These are phyloP conservation scores for Darevskia mixta DNA, from an alignment of 2,797 vertebrate genomes.

Conservation along the genomic window DNA sequence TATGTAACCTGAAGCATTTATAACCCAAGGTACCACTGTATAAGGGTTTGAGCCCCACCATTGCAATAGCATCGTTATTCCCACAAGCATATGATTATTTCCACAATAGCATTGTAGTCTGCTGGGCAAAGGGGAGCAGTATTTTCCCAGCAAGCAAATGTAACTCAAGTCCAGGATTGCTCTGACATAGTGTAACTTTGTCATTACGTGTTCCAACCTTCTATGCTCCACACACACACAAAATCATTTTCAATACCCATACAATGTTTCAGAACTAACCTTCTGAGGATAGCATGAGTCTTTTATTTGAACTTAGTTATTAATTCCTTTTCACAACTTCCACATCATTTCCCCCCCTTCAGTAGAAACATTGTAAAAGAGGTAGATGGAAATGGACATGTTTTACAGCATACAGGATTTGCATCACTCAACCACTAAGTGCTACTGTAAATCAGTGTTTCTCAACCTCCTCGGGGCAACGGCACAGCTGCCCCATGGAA, in stretches of 20 bases:
- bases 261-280: neutral
- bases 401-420: neutral
- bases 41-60: neutral
- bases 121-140: neutral
- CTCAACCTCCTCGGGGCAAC: too few species aligned
- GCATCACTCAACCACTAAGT: neutral
- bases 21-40: neutral
- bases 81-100: neutral
- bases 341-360: conserved; percentile 6
- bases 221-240: neutral
- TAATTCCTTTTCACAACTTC: neutral
- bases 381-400: neutral
- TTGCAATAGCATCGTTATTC: neutral
- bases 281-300: neutral
- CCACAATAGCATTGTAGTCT: neutral
- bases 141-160: neutral
- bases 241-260: neutral
- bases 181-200: neutral
- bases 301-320: neutral
- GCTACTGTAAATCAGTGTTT: too few species aligned
- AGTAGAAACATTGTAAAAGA: neutral
- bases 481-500: too few species aligned
- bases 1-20: too few species aligned
- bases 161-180: neutral
- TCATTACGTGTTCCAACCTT: neutral